A percentile compares a stretch with the other conserved stretches of the same genome.
Evolutionary conservation across 2,113 vertebrate species (phyloP).

Genomic region (zebrafish (Danio rerio)): DNA sequence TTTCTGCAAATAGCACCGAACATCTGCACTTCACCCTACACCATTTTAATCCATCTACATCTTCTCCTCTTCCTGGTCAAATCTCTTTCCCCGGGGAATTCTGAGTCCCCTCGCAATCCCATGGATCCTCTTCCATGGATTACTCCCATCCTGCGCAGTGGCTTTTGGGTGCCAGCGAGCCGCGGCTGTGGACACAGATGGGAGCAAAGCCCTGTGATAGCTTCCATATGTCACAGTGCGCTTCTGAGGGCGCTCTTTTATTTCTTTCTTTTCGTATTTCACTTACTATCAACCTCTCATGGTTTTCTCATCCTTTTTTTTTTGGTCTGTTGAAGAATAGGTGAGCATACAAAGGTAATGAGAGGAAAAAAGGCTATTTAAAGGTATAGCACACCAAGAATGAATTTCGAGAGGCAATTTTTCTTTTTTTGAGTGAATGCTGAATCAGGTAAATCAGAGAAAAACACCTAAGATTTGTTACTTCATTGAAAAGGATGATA

Average conservation of each 20-base stretch:
- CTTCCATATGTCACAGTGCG: slow-evolving; percentile 76
- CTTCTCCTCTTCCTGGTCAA: slow-evolving; percentile 18
- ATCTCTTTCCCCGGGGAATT: slow-evolving; percentile 61
- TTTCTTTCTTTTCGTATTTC: slow-evolving; percentile 58
- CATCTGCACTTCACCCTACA: slow-evolving; percentile 55
- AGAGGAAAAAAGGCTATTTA: slow-evolving; percentile 47
- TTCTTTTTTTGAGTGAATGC: not conserved
- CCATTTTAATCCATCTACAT: slow-evolving; percentile 46
- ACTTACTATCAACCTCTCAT: slow-evolving; percentile 16
- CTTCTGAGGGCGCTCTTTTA: slow-evolving; percentile 52
- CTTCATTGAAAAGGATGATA: not conserved
- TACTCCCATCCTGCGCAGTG: slow-evolving; percentile 72
- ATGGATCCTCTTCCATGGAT: slow-evolving; percentile 69
- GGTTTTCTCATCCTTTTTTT: slow-evolving; percentile 63
- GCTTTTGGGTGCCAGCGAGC: slow-evolving; percentile 71
- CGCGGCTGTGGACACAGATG: slow-evolving; percentile 73
- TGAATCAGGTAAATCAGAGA: slow-evolving; percentile 8
- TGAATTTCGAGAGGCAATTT: not conserved
- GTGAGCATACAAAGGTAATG: slow-evolving; percentile 57
- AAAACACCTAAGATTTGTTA: slow-evolving; percentile 29
- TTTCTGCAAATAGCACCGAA: slow-evolving; percentile 66
- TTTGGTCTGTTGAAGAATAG: slow-evolving; percentile 49
- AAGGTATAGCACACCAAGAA: not conserved
- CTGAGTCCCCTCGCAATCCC: slow-evolving; percentile 66
- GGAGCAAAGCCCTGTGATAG: slow-evolving; percentile 71